Conservation (phyloP, 2,888 invertebrate species). For the Sceliomorpha sp. region DNA sequence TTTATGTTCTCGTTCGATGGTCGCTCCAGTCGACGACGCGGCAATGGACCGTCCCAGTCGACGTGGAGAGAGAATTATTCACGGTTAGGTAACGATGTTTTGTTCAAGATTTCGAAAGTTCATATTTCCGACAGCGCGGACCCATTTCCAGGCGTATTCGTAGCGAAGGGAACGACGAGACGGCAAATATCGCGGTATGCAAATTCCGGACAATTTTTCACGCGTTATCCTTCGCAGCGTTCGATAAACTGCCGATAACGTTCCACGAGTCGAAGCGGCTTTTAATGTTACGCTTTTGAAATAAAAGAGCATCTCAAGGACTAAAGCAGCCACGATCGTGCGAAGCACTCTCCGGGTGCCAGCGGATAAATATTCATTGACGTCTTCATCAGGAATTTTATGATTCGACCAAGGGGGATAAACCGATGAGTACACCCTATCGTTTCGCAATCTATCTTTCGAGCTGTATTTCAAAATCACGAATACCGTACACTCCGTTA, state of each 20-base stretch:
- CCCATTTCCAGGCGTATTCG: too few species aligned
- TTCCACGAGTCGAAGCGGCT: slow-evolving; percentile 52
- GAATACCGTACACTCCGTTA: too few species aligned
- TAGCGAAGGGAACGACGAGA: too few species aligned
- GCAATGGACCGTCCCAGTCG: too few species aligned
- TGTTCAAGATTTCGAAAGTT: too few species aligned
- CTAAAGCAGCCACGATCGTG: slow-evolving; percentile 49
- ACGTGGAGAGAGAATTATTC: too few species aligned
- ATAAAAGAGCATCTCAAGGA: slow-evolving; percentile 59
- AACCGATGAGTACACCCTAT: slow-evolving; percentile 12
- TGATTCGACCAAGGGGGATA: slow-evolving; percentile 58
- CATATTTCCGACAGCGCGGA: too few species aligned
- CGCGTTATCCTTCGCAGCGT: slow-evolving; percentile 18
- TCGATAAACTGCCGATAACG: slow-evolving; percentile 60
- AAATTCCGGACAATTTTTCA: slow-evolving; percentile 3
- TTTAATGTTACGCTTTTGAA: slow-evolving; percentile 62
- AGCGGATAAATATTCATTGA: slow-evolving; percentile 78
- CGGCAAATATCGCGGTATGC: too few species aligned
- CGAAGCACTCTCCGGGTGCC: slow-evolving; percentile 61
- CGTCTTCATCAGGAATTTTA: slow-evolving; percentile 78
- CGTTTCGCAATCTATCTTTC: slow-evolving; percentile 11
- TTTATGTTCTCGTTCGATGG: too few species aligned
- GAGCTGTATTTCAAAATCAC: slow-evolving; percentile 10
- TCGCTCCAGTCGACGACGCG: too few species aligned
- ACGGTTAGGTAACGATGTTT: too few species aligned